phyloP scores from a whole-genome alignment of 2,113 vertebrate genomes.

The Megaleporinus macrocephalus region DNA sequence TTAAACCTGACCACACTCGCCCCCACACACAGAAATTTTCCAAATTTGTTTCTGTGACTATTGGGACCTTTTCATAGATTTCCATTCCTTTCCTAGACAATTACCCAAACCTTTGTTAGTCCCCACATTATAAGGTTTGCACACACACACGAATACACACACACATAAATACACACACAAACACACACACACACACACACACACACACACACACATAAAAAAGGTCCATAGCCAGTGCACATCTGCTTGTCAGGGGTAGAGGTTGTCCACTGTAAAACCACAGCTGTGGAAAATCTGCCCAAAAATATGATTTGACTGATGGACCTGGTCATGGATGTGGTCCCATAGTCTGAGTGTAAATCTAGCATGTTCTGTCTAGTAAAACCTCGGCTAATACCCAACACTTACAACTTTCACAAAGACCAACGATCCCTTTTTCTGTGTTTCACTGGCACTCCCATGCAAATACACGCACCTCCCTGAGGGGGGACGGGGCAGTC shows the following conservation, averaged over 20 bases:
- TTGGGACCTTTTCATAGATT: too few species aligned
- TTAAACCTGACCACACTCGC: background rate
- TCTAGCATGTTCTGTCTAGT: background rate
- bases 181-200: background rate
- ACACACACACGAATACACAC: background rate
- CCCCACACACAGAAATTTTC: background rate
- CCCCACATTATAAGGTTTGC: too few species aligned
- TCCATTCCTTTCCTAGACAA: too few species aligned
- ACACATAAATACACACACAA: too few species aligned
- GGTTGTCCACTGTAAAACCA: background rate
- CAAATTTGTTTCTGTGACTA: too few species aligned
- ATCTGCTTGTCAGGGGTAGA: background rate
- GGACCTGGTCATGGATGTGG: background rate
- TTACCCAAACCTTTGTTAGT: too few species aligned
- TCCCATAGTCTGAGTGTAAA: background rate
- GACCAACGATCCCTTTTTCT: background rate
- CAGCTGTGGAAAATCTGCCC: background rate
- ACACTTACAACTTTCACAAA: background rate
- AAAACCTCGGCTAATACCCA: background rate
- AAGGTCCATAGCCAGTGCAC: background rate
- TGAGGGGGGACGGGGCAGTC: slow-evolving; percentile 27
- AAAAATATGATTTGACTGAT: background rate
- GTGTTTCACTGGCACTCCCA: background rate
- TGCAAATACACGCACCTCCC: slow-evolving; percentile 30
- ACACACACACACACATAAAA: background rate